phyloP scores from a whole-genome alignment of 2,888 invertebrate species.

The Drosophila fulvimacula region DNA sequence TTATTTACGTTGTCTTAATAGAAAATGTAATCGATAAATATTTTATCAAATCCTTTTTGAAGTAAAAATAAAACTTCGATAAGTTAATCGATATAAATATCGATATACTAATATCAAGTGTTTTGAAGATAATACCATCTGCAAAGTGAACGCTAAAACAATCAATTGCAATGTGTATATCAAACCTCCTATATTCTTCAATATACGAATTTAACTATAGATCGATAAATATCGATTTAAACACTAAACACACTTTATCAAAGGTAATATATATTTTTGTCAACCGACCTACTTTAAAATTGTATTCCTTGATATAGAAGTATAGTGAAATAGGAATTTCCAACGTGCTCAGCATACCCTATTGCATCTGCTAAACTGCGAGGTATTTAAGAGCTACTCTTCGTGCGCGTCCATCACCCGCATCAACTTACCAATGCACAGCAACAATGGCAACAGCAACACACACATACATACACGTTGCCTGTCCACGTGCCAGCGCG shows the following conservation, averaged over 20 bases:
- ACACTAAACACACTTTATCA: too few relatives aligned
- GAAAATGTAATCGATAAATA: too few relatives aligned
- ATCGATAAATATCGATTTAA: conserved; percentile 1
- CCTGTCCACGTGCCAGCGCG: conserved; percentile 44
- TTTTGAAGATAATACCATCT: background rate
- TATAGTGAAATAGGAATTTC: too few relatives aligned
- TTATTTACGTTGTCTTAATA: too few relatives aligned
- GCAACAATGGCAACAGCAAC: conserved; percentile 12
- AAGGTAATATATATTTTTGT: background rate
- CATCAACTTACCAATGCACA: conserved; percentile 45
- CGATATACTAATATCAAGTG: background rate
- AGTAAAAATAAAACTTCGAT: background rate
- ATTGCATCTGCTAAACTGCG: background rate
- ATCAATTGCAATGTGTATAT: too few relatives aligned
- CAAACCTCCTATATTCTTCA: too few relatives aligned
- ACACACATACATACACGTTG: conserved; percentile 9
- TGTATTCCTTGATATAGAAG: background rate
- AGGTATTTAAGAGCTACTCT: conserved; percentile 20
- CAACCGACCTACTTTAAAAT: too few relatives aligned
- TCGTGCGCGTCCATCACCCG: conserved; percentile 30
- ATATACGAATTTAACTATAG: background rate
- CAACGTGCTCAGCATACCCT: background rate
- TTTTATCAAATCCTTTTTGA: too few relatives aligned
- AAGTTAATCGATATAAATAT: background rate
- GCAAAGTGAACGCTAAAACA: background rate